Evolutionary conservation across 2,888 invertebrate species (phyloP).

Genomic region (Himalopsyche japonica): DNA sequence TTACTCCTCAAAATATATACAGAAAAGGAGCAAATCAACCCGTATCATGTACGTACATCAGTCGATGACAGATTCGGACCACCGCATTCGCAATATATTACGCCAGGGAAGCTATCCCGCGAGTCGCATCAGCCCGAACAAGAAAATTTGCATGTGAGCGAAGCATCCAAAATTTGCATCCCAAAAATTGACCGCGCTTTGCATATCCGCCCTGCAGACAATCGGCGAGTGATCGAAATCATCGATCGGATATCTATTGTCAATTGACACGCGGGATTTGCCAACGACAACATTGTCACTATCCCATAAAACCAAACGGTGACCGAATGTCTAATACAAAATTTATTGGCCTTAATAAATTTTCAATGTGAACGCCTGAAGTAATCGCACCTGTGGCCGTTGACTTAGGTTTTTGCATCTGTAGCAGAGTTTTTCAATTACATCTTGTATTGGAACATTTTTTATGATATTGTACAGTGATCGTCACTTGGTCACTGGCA

Average conservation of each 20-base stretch:
- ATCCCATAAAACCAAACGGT: background rate
- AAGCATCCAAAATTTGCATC: constrained; percentile 22
- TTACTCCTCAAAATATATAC: background rate
- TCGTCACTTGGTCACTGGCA: too few species aligned
- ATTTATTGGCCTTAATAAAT: background rate
- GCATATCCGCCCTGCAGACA: constrained; percentile 9
- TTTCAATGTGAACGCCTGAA: background rate
- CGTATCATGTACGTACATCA: background rate
- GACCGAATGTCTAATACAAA: constrained; percentile 7
- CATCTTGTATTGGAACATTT: too few species aligned
- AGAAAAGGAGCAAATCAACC: background rate
- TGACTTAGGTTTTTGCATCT: too few species aligned
- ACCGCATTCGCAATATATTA: constrained; percentile 28
- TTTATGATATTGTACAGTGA: too few species aligned
- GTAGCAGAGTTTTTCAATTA: too few species aligned
- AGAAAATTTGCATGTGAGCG: constrained; percentile 21
- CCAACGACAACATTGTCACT: background rate
- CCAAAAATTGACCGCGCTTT: constrained; percentile 16
- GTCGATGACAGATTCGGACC: constrained; percentile 29
- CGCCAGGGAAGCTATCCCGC: background rate
- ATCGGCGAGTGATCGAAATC: constrained; percentile 2
- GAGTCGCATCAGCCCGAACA: background rate
- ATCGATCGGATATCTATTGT: constrained; percentile 7
- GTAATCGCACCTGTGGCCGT: too few species aligned
- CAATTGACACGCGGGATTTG: constrained; percentile 15